These are phyloP conservation scores for Charadrius vociferus DNA, from an alignment of 2,113 vertebrate species.

Conservation along the genomic window DNA sequence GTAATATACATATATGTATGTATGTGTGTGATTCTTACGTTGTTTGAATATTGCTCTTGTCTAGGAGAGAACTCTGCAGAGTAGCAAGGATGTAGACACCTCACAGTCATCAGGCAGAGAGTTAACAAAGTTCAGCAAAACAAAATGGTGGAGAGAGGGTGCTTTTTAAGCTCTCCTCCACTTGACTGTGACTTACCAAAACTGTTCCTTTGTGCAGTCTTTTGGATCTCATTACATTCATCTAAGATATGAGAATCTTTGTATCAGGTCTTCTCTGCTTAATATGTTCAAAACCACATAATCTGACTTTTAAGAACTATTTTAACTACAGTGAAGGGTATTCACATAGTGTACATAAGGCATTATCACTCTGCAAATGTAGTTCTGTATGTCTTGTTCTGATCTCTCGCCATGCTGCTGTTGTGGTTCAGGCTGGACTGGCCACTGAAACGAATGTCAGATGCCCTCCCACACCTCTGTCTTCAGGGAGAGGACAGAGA, in stretches of 20 bases:
- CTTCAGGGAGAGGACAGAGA: too few relatives aligned
- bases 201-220: neutral
- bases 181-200: neutral
- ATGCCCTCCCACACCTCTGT: too few relatives aligned
- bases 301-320: neutral
- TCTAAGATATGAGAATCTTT: neutral
- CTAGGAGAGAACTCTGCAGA: neutral
- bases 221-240: neutral
- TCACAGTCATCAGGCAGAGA: neutral
- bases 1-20: neutral
- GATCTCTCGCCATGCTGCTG: neutral
- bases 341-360: neutral
- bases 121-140: neutral
- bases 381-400: neutral
- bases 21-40: neutral
- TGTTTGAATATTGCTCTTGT: neutral
- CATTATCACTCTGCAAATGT: neutral
- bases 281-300: neutral
- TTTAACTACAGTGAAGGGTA: neutral
- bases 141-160: neutral
- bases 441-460: too few relatives aligned
- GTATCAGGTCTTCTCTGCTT: neutral
- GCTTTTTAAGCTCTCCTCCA: neutral
- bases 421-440: too few relatives aligned
- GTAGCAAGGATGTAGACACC: neutral